These are phyloP conservation scores for Eristalis intricaria DNA, from an alignment of 2,888 invertebrate genomes.

Conservation along the genomic window DNA sequence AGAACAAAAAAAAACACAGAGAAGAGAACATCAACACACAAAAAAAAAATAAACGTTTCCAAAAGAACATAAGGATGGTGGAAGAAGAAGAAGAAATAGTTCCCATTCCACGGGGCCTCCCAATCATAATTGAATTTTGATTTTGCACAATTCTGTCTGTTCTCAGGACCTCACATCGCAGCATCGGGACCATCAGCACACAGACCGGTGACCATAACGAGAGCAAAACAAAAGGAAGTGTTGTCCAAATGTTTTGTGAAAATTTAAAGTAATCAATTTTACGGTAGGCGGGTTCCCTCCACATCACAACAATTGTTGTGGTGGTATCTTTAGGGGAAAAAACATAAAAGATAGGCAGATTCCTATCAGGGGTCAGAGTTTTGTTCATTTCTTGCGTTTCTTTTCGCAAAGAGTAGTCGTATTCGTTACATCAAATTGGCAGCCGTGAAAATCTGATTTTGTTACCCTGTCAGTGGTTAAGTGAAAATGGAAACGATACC, in stretches of 20 bases:
- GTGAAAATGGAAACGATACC: slow-evolving; percentile 63
- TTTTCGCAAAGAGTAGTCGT: slow-evolving; percentile 56
- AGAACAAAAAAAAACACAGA: slow-evolving; percentile 19
- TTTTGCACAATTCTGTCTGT: slow-evolving; percentile 56
- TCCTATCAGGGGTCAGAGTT: slow-evolving; percentile 48
- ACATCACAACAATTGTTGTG: slow-evolving; percentile 58
- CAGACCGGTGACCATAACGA: neutral
- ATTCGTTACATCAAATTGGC: slow-evolving; percentile 72
- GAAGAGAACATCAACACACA: slow-evolving; percentile 17
- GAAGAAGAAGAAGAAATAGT: slow-evolving; percentile 15
- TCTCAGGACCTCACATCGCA: slow-evolving; percentile 56
- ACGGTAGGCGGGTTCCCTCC: slow-evolving; percentile 62
- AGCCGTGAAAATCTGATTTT: slow-evolving; percentile 70
- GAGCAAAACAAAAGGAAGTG: neutral
- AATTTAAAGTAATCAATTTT: slow-evolving; percentile 66
- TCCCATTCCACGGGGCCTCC: slow-evolving; percentile 17
- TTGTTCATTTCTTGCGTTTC: slow-evolving; percentile 13
- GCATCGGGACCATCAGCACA: neutral
- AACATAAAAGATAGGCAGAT: slow-evolving; percentile 39
- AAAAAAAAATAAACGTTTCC: slow-evolving; percentile 35
- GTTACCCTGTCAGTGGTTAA: slow-evolving; percentile 41
- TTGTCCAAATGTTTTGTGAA: slow-evolving; percentile 69
- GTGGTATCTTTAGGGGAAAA: slow-evolving; percentile 54
- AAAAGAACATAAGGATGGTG: slow-evolving; percentile 36
- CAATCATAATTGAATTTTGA: slow-evolving; percentile 55